A percentile compares a stretch with the other conserved stretches of the same genome.
These are phyloP conservation scores for Melanotaenia trifasciata DNA, from an alignment of 2,797 vertebrate genomes.

Conservation along the genomic window DNA sequence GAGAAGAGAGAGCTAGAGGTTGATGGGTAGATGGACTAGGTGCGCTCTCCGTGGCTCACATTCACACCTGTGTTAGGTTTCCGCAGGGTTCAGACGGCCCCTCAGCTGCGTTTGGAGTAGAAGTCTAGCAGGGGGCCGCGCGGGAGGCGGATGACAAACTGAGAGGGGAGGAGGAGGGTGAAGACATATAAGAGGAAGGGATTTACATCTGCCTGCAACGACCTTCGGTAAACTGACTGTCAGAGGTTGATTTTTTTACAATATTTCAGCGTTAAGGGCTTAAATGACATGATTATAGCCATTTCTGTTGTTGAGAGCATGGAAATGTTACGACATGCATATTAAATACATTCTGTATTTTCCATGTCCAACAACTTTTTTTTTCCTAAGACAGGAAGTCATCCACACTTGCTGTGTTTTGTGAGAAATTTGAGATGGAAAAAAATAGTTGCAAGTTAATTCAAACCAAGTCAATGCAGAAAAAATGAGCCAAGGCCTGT, in stretches of 20 bases:
- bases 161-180: constrained; percentile 47
- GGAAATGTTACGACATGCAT: constrained; percentile 59
- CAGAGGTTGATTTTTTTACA: constrained; percentile 22
- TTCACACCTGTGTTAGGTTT: constrained; percentile 80
- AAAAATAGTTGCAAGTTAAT: neutral
- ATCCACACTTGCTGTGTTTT: constrained; percentile 48
- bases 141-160: constrained; percentile 84
- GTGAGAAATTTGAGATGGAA: neutral
- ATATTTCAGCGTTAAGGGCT: constrained; percentile 2
- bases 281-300: neutral
- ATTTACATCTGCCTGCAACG: constrained; percentile 63
- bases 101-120: constrained; percentile 89
- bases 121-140: constrained; percentile 83
- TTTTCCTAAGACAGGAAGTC: constrained; percentile 53
- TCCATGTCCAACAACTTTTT: constrained; percentile 36
- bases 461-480: no score
- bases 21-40: constrained; percentile 84
- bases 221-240: constrained; percentile 32
- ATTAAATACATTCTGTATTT: constrained; percentile 54
- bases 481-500: neutral
- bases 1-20: constrained; percentile 85
- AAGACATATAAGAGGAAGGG: constrained; percentile 72
- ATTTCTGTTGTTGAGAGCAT: constrained; percentile 30
- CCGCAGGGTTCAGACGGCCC: constrained; percentile 82
- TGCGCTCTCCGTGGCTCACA: constrained; percentile 87